Conservation (phyloP, 2,113 vertebrate genomes). For the Xenopus tropicalis region DNA sequence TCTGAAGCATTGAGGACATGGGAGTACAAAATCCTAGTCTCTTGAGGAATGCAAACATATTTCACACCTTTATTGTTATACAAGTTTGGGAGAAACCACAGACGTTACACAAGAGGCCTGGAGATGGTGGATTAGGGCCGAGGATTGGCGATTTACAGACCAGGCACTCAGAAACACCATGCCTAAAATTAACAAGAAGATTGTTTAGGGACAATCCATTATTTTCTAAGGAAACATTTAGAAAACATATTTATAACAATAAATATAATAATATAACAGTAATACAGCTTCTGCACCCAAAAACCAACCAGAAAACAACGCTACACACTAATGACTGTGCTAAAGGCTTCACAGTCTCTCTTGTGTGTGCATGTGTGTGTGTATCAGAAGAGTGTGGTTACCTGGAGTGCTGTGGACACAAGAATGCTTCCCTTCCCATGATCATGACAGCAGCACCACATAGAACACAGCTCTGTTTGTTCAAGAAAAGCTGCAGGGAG, state of each 20-base stretch:
- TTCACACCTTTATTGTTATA: conserved; percentile 5
- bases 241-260: too few species aligned
- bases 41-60: too few species aligned
- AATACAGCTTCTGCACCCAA: too few species aligned
- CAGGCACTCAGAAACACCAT: conserved; percentile 27
- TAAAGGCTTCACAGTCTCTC: too few species aligned
- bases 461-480: conserved; percentile 35
- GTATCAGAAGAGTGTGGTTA: neutral
- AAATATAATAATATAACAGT: too few species aligned
- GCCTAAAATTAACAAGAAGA: conserved; percentile 9
- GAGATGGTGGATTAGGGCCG: conserved; percentile 9
- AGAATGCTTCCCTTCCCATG: conserved; percentile 22
- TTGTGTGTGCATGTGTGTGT: too few species aligned
- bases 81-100: conserved; percentile 30
- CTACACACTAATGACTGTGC: too few species aligned
- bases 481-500: conserved; percentile 17
- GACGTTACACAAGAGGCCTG: conserved; percentile 27
- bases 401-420: conserved; percentile 33
- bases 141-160: conserved; percentile 16
- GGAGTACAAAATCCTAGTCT: too few species aligned
- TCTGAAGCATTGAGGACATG: too few species aligned
- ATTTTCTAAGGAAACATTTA: too few species aligned
- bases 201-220: too few species aligned
- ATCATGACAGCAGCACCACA: conserved; percentile 22
- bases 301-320: too few species aligned